Percentiles rank a stretch among this genome's conserved stretches.
phyloP scores from a whole-genome alignment of 2,113 vertebrate genomes.

The Petroica traversi region DNA sequence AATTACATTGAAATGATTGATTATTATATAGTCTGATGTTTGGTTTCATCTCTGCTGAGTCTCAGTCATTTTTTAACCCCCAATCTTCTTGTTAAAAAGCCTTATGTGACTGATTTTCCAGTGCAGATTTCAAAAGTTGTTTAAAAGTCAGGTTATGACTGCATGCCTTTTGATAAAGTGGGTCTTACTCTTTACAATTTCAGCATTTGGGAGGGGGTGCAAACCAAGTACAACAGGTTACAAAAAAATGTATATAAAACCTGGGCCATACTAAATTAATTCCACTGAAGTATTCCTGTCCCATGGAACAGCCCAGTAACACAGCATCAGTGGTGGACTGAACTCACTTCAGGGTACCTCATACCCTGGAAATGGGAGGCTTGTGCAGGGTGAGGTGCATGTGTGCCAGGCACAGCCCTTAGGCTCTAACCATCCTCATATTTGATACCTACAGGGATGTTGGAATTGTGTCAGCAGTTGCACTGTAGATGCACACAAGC shows the following conservation, averaged over 20 bases:
- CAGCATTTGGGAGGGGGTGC: not conserved
- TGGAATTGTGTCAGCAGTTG: not conserved
- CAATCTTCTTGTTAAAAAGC: not conserved
- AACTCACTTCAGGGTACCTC: not conserved
- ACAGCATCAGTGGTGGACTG: not conserved
- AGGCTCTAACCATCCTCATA: rapidly evolving
- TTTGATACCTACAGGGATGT: not conserved
- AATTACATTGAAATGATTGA: not conserved
- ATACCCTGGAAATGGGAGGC: not conserved
- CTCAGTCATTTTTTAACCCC: not conserved
- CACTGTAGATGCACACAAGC: not conserved
- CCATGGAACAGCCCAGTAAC: not conserved
- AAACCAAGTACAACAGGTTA: not conserved
- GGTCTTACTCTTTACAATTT: not conserved
- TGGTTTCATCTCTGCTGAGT: not conserved
- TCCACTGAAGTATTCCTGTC: too few relatives aligned
- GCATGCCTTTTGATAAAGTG: not conserved
- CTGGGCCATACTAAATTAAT: not conserved
- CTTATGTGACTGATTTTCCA: not conserved
- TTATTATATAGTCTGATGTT: not conserved
- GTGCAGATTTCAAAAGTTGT: not conserved
- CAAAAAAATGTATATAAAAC: not conserved
- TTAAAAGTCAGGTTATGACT: not conserved
- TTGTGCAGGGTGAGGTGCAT: not conserved
- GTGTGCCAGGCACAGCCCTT: not conserved